phyloP scores from a whole-genome alignment of 2,888 invertebrate species.

The Drosophila longiperda region DNA sequence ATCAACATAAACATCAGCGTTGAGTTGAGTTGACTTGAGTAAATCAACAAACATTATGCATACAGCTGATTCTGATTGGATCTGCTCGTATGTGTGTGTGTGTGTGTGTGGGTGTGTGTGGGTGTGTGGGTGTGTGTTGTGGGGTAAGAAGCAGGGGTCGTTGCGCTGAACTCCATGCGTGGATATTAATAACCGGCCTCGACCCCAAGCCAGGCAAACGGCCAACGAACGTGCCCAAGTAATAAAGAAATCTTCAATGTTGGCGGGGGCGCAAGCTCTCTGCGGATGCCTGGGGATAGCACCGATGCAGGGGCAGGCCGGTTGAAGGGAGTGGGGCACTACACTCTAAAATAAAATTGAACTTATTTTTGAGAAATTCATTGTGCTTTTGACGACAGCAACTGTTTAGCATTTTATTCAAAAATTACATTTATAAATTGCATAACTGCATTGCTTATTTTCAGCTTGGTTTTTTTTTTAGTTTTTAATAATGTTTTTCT shows the following conservation, averaged over 20 bases:
- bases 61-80: constrained; percentile 70
- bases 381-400: not conserved
- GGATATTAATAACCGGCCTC: constrained; percentile 82
- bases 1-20: not conserved
- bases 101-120: not conserved
- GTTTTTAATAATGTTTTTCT: not conserved
- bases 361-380: not conserved
- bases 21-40: constrained; percentile 38
- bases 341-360: not conserved
- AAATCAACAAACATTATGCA: constrained; percentile 74
- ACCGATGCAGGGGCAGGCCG: not conserved
- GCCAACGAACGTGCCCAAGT: constrained; percentile 73
- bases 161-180: constrained; percentile 66
- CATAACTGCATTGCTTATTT: not conserved
- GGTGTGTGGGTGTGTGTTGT: not conserved
- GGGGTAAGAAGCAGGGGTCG: constrained; percentile 40
- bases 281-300: constrained; percentile 48
- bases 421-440: not conserved
- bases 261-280: constrained; percentile 59
- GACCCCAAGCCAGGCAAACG: constrained; percentile 64
- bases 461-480: not conserved
- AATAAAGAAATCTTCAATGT: constrained; percentile 77
- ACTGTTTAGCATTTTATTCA: not conserved
- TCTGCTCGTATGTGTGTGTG: constrained; percentile 12
- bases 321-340: constrained; percentile 1